Conservation (phyloP, 2,797 vertebrate genomes). For the Halcyon badia region DNA sequence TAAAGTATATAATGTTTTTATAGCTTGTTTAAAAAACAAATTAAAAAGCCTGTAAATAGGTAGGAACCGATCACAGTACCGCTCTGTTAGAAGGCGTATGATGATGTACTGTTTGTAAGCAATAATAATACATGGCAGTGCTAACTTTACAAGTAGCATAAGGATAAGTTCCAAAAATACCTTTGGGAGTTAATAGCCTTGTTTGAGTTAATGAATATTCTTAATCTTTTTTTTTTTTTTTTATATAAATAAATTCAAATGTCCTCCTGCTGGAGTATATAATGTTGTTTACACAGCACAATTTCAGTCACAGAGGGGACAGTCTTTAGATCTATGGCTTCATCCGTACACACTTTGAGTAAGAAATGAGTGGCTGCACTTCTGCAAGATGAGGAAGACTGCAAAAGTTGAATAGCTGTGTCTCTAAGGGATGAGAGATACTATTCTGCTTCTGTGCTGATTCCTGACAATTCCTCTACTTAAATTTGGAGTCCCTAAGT, state of each 20-base stretch:
- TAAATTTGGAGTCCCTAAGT: conserved; percentile 73
- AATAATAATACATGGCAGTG: conserved; percentile 85
- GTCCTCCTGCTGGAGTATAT: conserved; percentile 80
- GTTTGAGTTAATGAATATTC: conserved; percentile 79
- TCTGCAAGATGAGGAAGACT: conserved; percentile 78
- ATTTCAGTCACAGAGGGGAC: conserved; percentile 78
- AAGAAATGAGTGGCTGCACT: conserved; percentile 79
- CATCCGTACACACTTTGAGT: conserved; percentile 72
- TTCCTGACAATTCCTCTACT: conserved; percentile 68
- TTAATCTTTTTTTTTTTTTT: conserved; percentile 79
- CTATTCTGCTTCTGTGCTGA: conserved; percentile 74
- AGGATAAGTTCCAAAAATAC: conserved; percentile 83
- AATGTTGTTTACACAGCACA: conserved; percentile 84
- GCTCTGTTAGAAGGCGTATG: conserved; percentile 82
- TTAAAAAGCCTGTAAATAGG: conserved; percentile 80
- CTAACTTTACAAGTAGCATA: conserved; percentile 83
- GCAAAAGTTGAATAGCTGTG: conserved; percentile 75
- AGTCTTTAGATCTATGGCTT: conserved; percentile 75
- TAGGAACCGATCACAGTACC: conserved; percentile 80
- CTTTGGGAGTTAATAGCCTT: conserved; percentile 81
- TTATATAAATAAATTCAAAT: conserved; percentile 76
- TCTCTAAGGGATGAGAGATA: conserved; percentile 75
- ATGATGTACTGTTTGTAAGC: conserved; percentile 85
- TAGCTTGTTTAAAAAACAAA: conserved; percentile 82
- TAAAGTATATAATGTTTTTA: conserved; percentile 94